Conservation (phyloP, 2,113 vertebrate species). For the Petroica traversi region DNA sequence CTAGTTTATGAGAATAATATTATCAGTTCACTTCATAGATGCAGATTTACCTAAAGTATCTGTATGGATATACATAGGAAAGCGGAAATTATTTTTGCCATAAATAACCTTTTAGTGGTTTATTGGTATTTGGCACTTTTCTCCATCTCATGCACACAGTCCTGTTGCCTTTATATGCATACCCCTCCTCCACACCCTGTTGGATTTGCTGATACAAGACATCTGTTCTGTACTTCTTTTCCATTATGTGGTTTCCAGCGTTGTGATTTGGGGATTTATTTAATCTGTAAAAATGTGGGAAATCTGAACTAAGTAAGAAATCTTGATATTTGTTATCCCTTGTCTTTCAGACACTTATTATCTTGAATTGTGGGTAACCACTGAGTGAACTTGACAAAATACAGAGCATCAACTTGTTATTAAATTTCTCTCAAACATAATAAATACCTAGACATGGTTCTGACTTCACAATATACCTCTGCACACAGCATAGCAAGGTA, state of each 20-base stretch:
- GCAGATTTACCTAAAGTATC: not conserved
- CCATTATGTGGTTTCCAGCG: not conserved
- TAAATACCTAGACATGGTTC: not conserved
- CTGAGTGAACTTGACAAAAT: not conserved
- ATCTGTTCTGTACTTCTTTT: not conserved
- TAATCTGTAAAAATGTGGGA: not conserved
- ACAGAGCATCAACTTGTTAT: not conserved
- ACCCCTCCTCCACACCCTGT: rapidly evolving
- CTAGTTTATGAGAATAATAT: not conserved
- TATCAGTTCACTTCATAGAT: not conserved
- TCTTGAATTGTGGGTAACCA: not conserved
- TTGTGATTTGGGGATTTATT: not conserved
- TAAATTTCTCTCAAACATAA: not conserved
- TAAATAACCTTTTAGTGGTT: not conserved
- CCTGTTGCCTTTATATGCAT: rapidly evolving
- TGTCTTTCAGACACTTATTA: not conserved
- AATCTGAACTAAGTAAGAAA: not conserved
- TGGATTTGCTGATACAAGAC: not conserved
- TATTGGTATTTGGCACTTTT: not conserved
- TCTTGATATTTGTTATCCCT: not conserved
- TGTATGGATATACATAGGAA: not conserved
- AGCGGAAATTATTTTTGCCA: not conserved
- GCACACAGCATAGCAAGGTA: not conserved
- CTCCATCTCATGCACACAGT: not conserved
- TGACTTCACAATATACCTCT: not conserved